phyloP scores from a whole-genome alignment of 2,888 invertebrate genomes.

The Lysandra bellargus region DNA sequence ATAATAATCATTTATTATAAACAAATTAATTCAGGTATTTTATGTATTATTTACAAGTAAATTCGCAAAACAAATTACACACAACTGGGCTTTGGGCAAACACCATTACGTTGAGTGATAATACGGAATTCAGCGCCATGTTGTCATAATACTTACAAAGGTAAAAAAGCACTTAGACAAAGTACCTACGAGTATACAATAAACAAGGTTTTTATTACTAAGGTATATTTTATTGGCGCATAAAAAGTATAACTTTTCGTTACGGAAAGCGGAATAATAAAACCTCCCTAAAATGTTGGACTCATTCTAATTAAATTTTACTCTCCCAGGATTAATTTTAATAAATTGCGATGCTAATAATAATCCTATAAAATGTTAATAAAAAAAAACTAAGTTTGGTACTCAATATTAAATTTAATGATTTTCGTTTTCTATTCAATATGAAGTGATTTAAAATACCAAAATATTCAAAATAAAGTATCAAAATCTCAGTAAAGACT shows the following conservation, averaged over 20 bases:
- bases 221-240: conserved; percentile 7
- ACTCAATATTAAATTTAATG: too few relatives aligned
- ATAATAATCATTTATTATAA: too few relatives aligned
- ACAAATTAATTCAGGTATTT: too few relatives aligned
- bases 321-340: conserved; percentile 16
- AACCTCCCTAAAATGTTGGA: conserved; percentile 19
- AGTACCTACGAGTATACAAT: conserved; percentile 13
- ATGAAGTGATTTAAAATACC: too few relatives aligned
- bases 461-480: too few relatives aligned
- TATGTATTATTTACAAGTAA: background rate
- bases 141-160: conserved; percentile 18
- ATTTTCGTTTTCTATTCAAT: too few relatives aligned
- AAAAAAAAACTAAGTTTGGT: background rate
- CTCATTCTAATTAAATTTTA: conserved; percentile 15
- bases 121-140: background rate
- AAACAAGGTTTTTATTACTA: conserved; percentile 21
- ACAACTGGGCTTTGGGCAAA: conserved; percentile 59
- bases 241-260: conserved; percentile 23
- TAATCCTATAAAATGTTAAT: background rate
- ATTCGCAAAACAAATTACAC: conserved; percentile 41
- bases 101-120: conserved; percentile 42
- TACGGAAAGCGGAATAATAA: conserved; percentile 14
- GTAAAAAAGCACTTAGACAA: conserved; percentile 19
- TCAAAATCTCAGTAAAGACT: too few relatives aligned
- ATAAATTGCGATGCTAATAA: background rate